Evolutionary conservation across 2,113 vertebrate species (phyloP).

Genomic region (Ailuropoda melanoleuca): DNA sequence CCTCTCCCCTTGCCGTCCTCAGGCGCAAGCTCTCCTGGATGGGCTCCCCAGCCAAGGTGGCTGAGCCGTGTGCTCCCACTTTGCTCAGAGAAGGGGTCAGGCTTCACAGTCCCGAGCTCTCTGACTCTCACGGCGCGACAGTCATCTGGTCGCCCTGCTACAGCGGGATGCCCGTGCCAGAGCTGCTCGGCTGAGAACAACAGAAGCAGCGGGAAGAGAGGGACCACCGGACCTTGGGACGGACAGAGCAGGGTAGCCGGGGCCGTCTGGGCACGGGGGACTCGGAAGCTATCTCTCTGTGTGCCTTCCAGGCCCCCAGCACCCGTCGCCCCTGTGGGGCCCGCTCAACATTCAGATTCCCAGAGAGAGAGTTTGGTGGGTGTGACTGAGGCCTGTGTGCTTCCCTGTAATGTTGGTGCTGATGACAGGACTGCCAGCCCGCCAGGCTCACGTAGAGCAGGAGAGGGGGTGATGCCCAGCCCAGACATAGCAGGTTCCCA

Average conservation of each 20-base stretch:
- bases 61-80: accelerated
- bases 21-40: not conserved
- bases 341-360: not conserved
- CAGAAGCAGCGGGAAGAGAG: not conserved
- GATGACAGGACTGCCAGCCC: not conserved
- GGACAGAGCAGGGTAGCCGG: not conserved
- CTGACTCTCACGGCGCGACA: not conserved
- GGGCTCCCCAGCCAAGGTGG: not conserved
- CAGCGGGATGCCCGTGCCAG: accelerated
- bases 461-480: not conserved
- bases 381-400: not conserved
- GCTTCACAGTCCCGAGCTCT: not conserved
- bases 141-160: too few relatives aligned
- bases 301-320: not conserved
- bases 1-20: not conserved
- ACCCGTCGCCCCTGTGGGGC: not conserved
- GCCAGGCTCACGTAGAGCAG: not conserved
- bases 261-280: accelerated
- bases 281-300: not conserved
- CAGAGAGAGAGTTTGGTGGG: not conserved
- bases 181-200: too few relatives aligned
- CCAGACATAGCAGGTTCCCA: not conserved
- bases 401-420: not conserved
- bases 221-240: not conserved
- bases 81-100: not conserved